A percentile compares a stretch with the other conserved stretches of the same genome.
These are phyloP conservation scores for Engystomops pustulosus DNA, from an alignment of 2,113 vertebrate genomes.

Conservation along the genomic window DNA sequence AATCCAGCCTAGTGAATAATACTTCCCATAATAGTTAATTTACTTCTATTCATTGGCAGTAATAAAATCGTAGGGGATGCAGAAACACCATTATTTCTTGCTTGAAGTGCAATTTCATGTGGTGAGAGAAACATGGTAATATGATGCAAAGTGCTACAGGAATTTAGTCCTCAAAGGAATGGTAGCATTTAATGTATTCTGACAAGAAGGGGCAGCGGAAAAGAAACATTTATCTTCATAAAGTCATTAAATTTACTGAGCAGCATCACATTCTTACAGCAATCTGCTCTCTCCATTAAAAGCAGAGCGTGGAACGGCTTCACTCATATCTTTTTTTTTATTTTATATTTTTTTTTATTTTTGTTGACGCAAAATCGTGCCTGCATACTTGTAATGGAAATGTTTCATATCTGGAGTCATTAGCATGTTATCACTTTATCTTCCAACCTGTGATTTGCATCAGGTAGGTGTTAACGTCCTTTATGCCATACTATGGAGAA, in stretches of 20 bases:
- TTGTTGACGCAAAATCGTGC: not conserved
- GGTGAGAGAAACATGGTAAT: conserved; percentile 81
- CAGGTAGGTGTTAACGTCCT: not conserved
- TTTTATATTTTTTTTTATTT: not conserved
- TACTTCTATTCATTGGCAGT: conserved; percentile 83
- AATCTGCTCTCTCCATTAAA: conserved; percentile 84
- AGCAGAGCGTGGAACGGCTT: conserved; percentile 72
- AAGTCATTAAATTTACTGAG: conserved; percentile 86
- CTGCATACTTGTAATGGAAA: not conserved
- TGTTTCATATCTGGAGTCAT: not conserved
- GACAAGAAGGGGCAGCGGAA: conserved; percentile 81
- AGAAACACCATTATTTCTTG: conserved; percentile 84
- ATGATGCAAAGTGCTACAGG: conserved; percentile 79
- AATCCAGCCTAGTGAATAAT: conserved; percentile 82
- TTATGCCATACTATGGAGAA: not conserved
- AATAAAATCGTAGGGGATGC: conserved; percentile 82
- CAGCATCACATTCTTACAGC: conserved; percentile 75
- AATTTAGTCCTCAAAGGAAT: conserved; percentile 83
- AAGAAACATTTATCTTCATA: conserved; percentile 86
- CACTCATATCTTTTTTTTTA: conserved; percentile 65
- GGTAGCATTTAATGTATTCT: conserved; percentile 82
- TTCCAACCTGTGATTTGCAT: not conserved
- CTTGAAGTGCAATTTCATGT: conserved; percentile 83
- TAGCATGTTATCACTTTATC: not conserved
- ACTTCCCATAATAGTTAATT: conserved; percentile 82